Percentiles rank a stretch among this genome's conserved stretches.
These are phyloP conservation scores for Calameuta filiformis DNA, from an alignment of 2,888 invertebrate species.

Conservation along the genomic window DNA sequence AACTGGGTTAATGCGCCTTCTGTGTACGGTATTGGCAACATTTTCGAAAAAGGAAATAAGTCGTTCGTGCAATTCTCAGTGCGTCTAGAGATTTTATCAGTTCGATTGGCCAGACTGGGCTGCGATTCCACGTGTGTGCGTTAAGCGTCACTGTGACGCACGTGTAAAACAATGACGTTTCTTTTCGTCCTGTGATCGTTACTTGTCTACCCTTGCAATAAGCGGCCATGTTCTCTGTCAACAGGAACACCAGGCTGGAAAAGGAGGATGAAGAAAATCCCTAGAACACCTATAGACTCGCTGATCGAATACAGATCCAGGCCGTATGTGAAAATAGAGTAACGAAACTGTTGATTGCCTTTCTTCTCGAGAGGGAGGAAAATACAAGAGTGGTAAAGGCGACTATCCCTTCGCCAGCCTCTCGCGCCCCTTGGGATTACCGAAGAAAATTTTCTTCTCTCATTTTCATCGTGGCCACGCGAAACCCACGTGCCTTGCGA, in stretches of 20 bases:
- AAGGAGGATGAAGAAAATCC: no score
- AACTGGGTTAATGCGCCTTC: conserved; percentile 2
- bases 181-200: conserved; percentile 13
- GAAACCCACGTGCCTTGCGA: no score
- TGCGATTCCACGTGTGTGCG: neutral
- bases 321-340: neutral
- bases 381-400: no score
- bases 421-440: no score
- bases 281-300: neutral
- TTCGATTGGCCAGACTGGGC: neutral
- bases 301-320: neutral
- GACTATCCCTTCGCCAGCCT: no score
- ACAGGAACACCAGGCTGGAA: no score
- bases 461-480: no score
- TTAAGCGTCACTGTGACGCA: neutral
- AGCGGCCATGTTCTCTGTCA: neutral
- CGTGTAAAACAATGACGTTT: neutral
- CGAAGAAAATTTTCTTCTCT: no score
- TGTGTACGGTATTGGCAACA: neutral
- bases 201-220: conserved; percentile 28
- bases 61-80: neutral
- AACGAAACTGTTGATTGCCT: neutral
- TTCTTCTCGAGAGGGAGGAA: neutral
- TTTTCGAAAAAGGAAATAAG: neutral
- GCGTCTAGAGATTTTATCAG: neutral